Percentiles rank a stretch among this genome's conserved stretches.
phyloP scores from a whole-genome alignment of 2,888 invertebrate genomes.

The Trichacis sp. region DNA sequence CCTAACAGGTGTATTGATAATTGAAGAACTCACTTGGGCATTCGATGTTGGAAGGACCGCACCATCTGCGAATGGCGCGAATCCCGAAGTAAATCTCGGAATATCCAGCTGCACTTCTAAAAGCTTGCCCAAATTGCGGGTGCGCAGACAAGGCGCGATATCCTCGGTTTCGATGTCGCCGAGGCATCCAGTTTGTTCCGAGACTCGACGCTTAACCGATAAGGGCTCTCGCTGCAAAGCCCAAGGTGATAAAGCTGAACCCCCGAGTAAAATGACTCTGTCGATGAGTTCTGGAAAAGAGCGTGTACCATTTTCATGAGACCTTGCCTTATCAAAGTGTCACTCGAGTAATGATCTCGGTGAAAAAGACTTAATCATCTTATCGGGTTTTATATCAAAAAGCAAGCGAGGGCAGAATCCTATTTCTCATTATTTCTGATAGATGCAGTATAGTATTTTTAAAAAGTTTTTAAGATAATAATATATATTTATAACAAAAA shows the following conservation, averaged over 20 bases:
- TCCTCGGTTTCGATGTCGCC: conserved; percentile 86
- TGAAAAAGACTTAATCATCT: too few species aligned
- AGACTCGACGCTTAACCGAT: conserved; percentile 82
- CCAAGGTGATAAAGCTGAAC: conserved; percentile 92
- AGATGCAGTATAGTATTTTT: too few species aligned
- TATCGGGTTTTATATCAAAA: too few species aligned
- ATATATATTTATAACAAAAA: too few species aligned
- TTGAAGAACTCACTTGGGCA: conserved; percentile 50
- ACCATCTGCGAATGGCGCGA: conserved; percentile 95
- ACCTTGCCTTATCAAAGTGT: too few species aligned
- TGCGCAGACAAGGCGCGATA: conserved; percentile 85
- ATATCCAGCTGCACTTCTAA: conserved; percentile 82
- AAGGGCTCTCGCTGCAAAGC: conserved; percentile 88
- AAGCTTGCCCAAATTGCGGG: conserved; percentile 81
- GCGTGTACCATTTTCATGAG: too few species aligned
- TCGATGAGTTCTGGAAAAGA: conserved; percentile 87
- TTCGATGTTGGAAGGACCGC: conserved; percentile 75
- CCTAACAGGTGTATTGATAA: too few species aligned
- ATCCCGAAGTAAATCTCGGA: conserved; percentile 87
- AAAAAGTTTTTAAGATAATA: too few species aligned
- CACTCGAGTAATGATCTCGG: too few species aligned
- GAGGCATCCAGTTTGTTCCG: conserved; percentile 86
- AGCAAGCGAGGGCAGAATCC: too few species aligned
- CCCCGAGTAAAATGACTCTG: conserved; percentile 88
- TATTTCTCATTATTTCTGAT: too few species aligned